Base-by-base conservation (phyloP, 2,888 invertebrate genomes). In the Chymomyza procnemis region DNA sequence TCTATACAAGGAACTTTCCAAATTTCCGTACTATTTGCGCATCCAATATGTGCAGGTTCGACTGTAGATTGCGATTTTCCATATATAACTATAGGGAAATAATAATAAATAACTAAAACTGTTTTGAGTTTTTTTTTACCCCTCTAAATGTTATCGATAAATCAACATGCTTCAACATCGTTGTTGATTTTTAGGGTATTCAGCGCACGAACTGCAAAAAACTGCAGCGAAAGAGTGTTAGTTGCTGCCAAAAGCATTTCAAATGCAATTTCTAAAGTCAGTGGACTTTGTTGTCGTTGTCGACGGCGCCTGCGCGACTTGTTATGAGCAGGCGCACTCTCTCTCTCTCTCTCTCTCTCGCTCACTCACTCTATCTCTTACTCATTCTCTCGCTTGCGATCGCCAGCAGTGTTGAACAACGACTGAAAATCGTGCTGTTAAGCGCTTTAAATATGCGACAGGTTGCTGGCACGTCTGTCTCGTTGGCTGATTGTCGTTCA, bases 201-300 rank as follows among this genome's bases (percentile, higher is more conserved):
- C 70, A 68, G 66, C 67, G 78, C 76, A 77, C 77, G 79, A 77
- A 75, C 61, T 76, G 70, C 76, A 61, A 21, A 61, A 61, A n/a
- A n/a, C n/a, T n/a, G n/a, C n/a, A n/a, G n/a, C n/a, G n/a, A n/a
- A 55, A 61, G 69, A 85, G 83, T 82, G 85, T 85, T 85, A 18
- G 79, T 68, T 71, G 73, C 76, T 87, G 85, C 87, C 83, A 80
- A 82, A 80, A 82, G 83, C 87, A 85, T 83, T 83, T 83, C 84
- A 69, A 81, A 84, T 86, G 86, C 84, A 69, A 76, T 83, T 84
- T 85, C 80, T 74, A 73, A 71, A 69, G 65, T 50, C 61, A 73
- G n/a, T n/a, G n/a, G 48, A 71, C 66, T 71, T 58, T 52, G 52
- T 4, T 18, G n/a, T 48, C 14, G 16, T 18, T 48, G 18, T 22